Conservation (phyloP, 2,797 vertebrate species). For the Chloroceryle inda region DNA sequence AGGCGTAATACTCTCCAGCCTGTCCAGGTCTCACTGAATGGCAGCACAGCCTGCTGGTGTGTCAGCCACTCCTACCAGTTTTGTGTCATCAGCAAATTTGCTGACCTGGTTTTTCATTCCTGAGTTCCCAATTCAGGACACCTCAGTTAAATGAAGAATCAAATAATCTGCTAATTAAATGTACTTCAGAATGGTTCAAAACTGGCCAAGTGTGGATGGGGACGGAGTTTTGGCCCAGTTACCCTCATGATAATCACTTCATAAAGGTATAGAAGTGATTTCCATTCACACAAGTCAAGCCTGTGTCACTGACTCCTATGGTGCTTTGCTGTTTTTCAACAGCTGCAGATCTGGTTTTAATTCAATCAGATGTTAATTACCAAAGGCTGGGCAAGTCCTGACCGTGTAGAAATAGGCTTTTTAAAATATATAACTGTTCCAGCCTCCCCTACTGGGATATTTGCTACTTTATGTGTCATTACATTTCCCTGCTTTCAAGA, state of each 20-base stretch:
- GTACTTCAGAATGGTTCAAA: not conserved
- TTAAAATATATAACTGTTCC: not conserved
- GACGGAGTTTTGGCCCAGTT: not conserved
- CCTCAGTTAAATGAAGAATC: not conserved
- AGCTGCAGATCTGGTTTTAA: not conserved
- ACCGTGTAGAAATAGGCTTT: not conserved
- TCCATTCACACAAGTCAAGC: not conserved
- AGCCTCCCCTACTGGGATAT: not conserved
- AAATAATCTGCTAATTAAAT: not conserved
- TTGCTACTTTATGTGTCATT: not conserved
- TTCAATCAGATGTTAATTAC: not conserved
- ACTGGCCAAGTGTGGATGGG: not conserved
- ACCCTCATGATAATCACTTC: not conserved
- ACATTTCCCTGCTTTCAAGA: not conserved
- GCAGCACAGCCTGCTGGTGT: too few species aligned
- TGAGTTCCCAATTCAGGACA: not conserved
- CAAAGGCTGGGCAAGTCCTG: not conserved
- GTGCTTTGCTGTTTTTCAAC: not conserved
- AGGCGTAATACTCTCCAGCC: too few species aligned
- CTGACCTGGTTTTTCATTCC: not conserved
- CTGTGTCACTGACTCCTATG: not conserved
- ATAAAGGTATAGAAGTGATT: not conserved
- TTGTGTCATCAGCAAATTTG: too few species aligned
- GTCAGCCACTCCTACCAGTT: too few species aligned
- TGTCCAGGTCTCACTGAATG: too few species aligned